Evolutionary conservation across 2,113 vertebrate species (phyloP), one percentile per base, ranked within the genome.

Genomic region (Taurulus bubalis): DNA sequence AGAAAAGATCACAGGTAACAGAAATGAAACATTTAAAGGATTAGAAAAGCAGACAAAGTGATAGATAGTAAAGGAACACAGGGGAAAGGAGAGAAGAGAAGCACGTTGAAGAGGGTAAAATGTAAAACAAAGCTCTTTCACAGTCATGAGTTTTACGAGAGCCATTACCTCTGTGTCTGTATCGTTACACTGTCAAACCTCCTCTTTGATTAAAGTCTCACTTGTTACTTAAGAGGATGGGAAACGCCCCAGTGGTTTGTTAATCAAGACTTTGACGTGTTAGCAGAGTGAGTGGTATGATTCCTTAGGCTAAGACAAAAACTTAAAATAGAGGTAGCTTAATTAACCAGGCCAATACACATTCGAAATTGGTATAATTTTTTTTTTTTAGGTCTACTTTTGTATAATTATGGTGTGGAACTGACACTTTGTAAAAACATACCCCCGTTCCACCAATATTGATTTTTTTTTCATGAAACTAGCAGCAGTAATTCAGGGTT

Each of bases 171-270:
- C 85, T 42, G 70, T 72, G 77, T 77, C 75, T 59, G 68, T 84
- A 88, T 92, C 82, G 83, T 88, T 83, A 85, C 75, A 66, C 80
- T 83, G 85, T 85, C 86, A 90, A 82, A 87, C 78, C 79, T 22
- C 20, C 70, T 75, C 71, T 89, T 84, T 89, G 84, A 90, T 91
- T 91, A 87, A 87, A 88, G 64, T 56, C 71, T 85, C 78, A 60
- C 71, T 49, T 65, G 64, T 85, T 79, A 79, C 78, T 87, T 71
- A 72, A 71, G 74, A 70, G 36, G 47, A 71, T 56, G 42, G 70
- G 71, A 72, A 51, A 77, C 77, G 76, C 45, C 32, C 32, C 34
- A 12, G 60, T 53, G 77, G 65, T 64, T 83, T 70, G 73, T 56
- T 59, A 88, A 81, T 77, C 51, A 75, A 74, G 30, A 75, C 55